phyloP scores from a whole-genome alignment of 2,797 vertebrate genomes.

The Micropoecilia bifurca region DNA sequence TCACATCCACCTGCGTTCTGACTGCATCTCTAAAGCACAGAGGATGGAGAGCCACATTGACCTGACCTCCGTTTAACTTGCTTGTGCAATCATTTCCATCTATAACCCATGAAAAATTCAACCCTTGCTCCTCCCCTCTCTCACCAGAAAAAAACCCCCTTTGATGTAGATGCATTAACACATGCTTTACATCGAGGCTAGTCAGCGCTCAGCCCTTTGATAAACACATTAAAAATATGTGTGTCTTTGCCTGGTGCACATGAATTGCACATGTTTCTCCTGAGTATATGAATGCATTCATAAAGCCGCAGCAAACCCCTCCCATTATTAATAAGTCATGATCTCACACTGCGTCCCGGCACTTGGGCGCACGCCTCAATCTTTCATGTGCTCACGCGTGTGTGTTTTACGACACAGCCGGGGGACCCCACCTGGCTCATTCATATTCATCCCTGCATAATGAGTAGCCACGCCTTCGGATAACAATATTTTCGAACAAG shows the following conservation, averaged over 20 bases:
- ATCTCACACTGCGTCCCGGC: constrained; percentile 62
- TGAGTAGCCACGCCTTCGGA: constrained; percentile 68
- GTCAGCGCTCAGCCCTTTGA: constrained; percentile 70
- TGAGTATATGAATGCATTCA: constrained; percentile 77
- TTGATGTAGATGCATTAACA: constrained; percentile 74
- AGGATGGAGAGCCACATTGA: constrained; percentile 26
- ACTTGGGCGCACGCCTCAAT: constrained; percentile 42
- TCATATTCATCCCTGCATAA: constrained; percentile 76
- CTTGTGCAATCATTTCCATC: constrained; percentile 47
- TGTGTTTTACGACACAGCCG: constrained; percentile 61
- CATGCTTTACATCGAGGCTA: constrained; percentile 66
- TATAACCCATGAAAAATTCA: constrained; percentile 70
- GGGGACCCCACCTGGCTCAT: constrained; percentile 71
- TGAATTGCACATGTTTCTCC: constrained; percentile 63
- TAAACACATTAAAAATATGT: constrained; percentile 77
- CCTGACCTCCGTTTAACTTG: constrained; percentile 47
- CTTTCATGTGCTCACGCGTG: constrained; percentile 73
- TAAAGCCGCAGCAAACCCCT: constrained; percentile 71
- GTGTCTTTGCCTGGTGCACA: constrained; percentile 62
- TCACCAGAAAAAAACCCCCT: constrained; percentile 38
- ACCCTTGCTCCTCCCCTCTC: constrained; percentile 27
- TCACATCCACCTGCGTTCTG: constrained; percentile 16
- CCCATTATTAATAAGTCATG: constrained; percentile 82
- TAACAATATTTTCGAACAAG: constrained; percentile 70
- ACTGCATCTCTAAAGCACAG: constrained; percentile 15